These are phyloP conservation scores for Rhea pennata DNA, from an alignment of 2,113 vertebrate genomes.

Conservation along the genomic window DNA sequence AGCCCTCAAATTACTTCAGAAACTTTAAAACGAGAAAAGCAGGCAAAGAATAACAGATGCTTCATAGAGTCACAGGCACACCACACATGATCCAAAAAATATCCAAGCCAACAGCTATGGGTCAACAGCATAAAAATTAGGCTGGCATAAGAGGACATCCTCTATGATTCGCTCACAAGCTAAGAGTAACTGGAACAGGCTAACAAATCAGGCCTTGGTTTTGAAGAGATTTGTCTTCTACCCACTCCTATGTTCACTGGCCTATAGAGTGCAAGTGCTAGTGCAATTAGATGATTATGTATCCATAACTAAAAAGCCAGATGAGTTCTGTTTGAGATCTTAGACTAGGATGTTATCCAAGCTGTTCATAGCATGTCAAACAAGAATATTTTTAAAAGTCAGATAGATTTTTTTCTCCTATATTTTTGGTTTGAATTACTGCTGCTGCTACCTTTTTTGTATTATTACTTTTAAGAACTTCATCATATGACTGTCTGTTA, in stretches of 20 bases:
- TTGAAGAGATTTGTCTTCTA: not conserved
- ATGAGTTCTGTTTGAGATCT: not conserved
- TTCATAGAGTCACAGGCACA: not conserved
- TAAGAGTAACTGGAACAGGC: not conserved
- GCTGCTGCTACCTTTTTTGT: too few relatives aligned
- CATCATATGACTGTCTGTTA: not conserved
- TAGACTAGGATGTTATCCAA: not conserved
- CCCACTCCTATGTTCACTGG: not conserved
- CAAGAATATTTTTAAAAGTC: not conserved
- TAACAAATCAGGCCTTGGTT: not conserved
- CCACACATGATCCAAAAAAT: not conserved
- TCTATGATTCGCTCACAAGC: not conserved
- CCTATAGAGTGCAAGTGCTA: fast-evolving
- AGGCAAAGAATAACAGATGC: not conserved
- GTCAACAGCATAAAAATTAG: not conserved
- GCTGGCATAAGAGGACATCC: not conserved
- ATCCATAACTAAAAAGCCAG: not conserved
- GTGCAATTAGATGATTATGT: not conserved
- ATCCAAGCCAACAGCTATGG: not conserved
- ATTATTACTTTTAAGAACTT: not conserved
- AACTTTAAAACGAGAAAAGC: not conserved
- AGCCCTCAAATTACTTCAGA: not conserved
- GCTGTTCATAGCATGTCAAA: not conserved
- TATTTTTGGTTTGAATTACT: not conserved
- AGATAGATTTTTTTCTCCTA: not conserved